phyloP scores from a whole-genome alignment of 2,113 vertebrate species.

The Porphyrio hochstetteri region DNA sequence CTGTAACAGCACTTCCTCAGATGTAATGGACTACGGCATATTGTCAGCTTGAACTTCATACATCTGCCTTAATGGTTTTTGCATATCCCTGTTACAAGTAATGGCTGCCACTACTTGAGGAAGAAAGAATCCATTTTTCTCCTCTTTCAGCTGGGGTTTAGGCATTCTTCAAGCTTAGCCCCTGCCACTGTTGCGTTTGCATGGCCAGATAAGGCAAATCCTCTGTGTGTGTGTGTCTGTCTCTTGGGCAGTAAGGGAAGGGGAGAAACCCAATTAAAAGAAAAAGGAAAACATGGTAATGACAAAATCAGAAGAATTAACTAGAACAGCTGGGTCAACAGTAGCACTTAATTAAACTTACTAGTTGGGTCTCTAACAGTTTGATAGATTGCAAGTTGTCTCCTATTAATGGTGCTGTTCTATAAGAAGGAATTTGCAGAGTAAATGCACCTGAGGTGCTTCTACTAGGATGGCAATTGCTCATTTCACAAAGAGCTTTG shows the following conservation, averaged over 20 bases:
- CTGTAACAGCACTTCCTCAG: conserved; percentile 40
- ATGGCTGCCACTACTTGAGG: not conserved
- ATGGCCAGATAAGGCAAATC: not conserved
- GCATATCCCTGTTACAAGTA: conserved; percentile 5
- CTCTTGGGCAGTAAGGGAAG: not conserved
- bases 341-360: not conserved
- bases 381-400: not conserved
- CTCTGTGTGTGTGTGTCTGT: not conserved
- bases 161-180: not conserved
- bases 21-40: conserved; percentile 16
- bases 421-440: not conserved
- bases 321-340: not conserved
- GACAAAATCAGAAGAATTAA: not conserved
- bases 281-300: not conserved
- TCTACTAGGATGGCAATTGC: not conserved
- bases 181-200: not conserved
- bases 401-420: not conserved
- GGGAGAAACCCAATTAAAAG: not conserved
- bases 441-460: not conserved
- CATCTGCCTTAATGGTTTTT: conserved; percentile 51
- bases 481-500: not conserved
- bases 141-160: not conserved
- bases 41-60: conserved; percentile 17
- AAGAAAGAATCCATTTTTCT: not conserved
- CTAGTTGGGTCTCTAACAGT: not conserved